Evolutionary conservation across 2,888 invertebrate species (phyloP), one percentile per base, ranked within the genome.

Genomic region (Brachyopa scutellaris): DNA sequence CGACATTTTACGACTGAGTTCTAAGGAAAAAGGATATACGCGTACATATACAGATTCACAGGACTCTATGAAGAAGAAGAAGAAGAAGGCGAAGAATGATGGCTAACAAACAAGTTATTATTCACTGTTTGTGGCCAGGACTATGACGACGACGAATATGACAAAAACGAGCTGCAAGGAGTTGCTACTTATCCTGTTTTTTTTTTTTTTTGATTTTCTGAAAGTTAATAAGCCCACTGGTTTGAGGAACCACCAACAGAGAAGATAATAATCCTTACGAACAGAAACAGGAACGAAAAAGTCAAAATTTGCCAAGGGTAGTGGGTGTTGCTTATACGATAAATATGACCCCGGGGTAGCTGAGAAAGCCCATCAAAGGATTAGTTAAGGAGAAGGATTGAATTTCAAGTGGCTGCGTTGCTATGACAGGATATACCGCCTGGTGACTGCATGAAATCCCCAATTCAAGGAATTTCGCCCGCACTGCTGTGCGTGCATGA

Each of bases 181-280:
- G 78, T 59, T 67, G 31, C 7, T 17, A 5, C 8, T 51, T 53
- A 8, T 40, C n/a, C n/a, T 33, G 17, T 33, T n/a, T 31, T 29
- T 13, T 49, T 17, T 31, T 17, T 23, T 55, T 17, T 49, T 31
- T 19, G 26, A 57, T 42, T 70, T 45, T 72, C 31, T 15, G 67
- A 74, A 80, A 80, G 55, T 74, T 69, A 80, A 80, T 80, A 80
- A 69, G 49, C 79, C 61, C 59, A 61, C 64, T 62, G 61, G 79
- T 15, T 33, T 11, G 62, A 45, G 36, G 33, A 59, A 36, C 17
- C 53, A 73, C 49, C 23, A 57, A 15, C n/a, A 9, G 31, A 51
- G 49, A n/a, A 36, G 31, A 55, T 29, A 67, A 26, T n/a, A n/a
- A n/a, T n/a, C n/a, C n/a, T n/a, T n/a, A n/a, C n/a, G n/a, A n/a